Conservation (phyloP, 2,113 vertebrate genomes). For the Saguinus imperator region DNA sequence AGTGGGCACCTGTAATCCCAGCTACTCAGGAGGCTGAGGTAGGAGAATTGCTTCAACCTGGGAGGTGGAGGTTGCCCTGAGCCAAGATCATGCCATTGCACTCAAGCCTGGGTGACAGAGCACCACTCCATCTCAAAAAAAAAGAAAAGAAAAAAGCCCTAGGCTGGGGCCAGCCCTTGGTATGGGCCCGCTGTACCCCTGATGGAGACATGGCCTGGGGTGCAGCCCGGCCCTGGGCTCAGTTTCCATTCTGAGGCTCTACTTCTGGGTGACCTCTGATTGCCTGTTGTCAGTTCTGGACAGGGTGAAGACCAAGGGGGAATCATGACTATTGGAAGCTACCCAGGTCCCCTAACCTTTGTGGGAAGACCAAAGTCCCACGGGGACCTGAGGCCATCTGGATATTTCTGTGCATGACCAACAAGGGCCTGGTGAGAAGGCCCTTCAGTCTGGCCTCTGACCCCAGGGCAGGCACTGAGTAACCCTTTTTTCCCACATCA, state of each 20-base stretch:
- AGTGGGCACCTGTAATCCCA: neutral
- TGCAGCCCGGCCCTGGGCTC: neutral
- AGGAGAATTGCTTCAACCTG: neutral
- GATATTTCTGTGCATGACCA: neutral
- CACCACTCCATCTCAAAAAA: neutral
- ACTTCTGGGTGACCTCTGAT: neutral
- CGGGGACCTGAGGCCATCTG: neutral
- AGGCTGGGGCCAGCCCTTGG: neutral
- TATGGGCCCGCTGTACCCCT: neutral
- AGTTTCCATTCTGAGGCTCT: neutral
- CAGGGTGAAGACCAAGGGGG: neutral
- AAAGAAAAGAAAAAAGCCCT: neutral
- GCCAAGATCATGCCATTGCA: neutral
- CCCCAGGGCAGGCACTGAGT: neutral
- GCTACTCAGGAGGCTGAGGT: neutral
- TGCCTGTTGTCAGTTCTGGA: neutral
- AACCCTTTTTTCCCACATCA: neutral
- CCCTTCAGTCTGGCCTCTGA: neutral
- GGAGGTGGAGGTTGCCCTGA: neutral
- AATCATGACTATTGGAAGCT: neutral
- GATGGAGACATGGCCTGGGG: neutral
- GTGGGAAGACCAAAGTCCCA: neutral
- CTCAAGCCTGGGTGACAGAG: neutral
- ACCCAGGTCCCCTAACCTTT: neutral
- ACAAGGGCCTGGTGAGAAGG: neutral